These are phyloP conservation scores for Baryphthengus martii DNA, from an alignment of 2,113 vertebrate genomes.

Conservation along the genomic window DNA sequence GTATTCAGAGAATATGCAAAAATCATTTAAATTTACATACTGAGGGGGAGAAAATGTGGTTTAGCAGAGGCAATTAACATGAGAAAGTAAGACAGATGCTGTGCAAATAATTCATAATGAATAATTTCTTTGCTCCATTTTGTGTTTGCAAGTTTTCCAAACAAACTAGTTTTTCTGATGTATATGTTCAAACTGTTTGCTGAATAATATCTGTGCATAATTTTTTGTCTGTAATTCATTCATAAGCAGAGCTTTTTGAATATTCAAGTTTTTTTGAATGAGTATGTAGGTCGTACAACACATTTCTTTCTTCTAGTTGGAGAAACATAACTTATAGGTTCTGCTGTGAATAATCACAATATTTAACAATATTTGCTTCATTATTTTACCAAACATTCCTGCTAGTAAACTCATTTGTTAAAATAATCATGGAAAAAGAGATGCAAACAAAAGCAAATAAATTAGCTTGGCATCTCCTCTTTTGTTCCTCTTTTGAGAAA, in stretches of 20 bases:
- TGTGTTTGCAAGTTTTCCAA: conserved; percentile 66
- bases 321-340: conserved; percentile 53
- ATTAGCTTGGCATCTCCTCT: conserved; percentile 8
- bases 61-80: conserved; percentile 64
- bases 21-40: conserved; percentile 62
- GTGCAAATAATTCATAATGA: conserved; percentile 69
- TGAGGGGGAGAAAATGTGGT: conserved; percentile 56
- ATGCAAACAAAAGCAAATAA: conserved; percentile 47
- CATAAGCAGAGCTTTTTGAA: conserved; percentile 54
- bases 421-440: conserved; percentile 43
- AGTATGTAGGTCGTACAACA: conserved; percentile 18
- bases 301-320: conserved; percentile 33
- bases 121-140: conserved; percentile 64
- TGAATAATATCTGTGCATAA: conserved; percentile 61
- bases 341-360: conserved; percentile 60
- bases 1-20: conserved; percentile 64
- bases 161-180: conserved; percentile 66
- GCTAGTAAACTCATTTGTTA: conserved; percentile 56
- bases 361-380: conserved; percentile 64
- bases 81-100: conserved; percentile 65
- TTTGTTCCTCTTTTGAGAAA: conserved; percentile 20
- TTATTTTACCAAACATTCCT: conserved; percentile 59
- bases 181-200: conserved; percentile 62
- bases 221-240: conserved; percentile 59
- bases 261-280: conserved; percentile 55